Evolutionary conservation across 2,888 invertebrate genomes (phyloP).

Genomic region (Zhengitettix transpicula): DNA sequence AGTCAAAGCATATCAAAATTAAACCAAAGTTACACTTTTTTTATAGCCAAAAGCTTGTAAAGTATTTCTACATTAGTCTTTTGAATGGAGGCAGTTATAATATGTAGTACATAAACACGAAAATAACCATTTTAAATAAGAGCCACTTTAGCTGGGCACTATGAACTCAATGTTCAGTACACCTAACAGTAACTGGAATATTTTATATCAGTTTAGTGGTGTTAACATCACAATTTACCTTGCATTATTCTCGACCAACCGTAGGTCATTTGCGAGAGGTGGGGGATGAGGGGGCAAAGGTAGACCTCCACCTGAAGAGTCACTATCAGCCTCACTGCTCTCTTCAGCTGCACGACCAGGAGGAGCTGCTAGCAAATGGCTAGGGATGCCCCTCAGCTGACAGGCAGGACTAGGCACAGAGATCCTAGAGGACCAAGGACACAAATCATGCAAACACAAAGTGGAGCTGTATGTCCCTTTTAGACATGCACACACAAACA

Average conservation of each 20-base stretch:
- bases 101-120: too few species aligned
- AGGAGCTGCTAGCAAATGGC: constrained; percentile 16
- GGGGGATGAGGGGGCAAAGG: constrained; percentile 15
- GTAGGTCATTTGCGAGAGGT: constrained; percentile 13
- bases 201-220: neutral
- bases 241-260: constrained; percentile 18
- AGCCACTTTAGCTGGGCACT: too few species aligned
- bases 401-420: neutral
- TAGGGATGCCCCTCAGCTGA: constrained; percentile 16
- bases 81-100: too few species aligned
- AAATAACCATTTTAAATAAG: too few species aligned
- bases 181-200: neutral
- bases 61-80: too few species aligned
- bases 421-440: neutral
- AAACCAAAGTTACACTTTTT: too few species aligned
- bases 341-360: constrained; percentile 8
- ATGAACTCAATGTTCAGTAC: too few species aligned
- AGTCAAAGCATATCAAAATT: too few species aligned
- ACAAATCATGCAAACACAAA: neutral
- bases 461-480: neutral
- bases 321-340: constrained; percentile 16
- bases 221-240: constrained; percentile 12
- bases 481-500: neutral
- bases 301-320: constrained; percentile 10
- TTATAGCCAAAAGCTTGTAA: too few species aligned